A percentile compares a stretch with the other conserved stretches of the same genome.
Evolutionary conservation across 2,888 invertebrate species (phyloP).

Genomic region (Anoncus sp.): DNA sequence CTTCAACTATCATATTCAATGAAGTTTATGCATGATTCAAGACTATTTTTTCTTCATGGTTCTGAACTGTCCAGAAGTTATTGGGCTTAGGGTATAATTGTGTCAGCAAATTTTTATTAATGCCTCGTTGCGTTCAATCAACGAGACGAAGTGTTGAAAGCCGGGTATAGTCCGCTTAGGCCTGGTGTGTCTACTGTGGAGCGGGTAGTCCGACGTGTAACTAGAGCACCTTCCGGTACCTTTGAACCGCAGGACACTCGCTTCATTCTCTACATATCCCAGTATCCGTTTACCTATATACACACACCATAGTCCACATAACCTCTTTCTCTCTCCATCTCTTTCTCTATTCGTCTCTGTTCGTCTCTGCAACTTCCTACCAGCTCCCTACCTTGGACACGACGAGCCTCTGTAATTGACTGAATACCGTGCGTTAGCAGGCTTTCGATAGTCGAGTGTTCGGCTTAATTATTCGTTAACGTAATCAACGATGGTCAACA

Average conservation of each 20-base stretch:
- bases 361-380: slow-evolving; percentile 2
- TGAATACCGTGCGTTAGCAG: slow-evolving; percentile 59
- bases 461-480: slow-evolving; percentile 64
- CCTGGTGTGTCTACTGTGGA: slow-evolving; percentile 6
- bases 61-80: background rate
- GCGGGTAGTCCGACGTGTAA: slow-evolving; percentile 39
- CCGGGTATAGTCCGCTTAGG: slow-evolving; percentile 30
- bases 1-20: slow-evolving; percentile 10
- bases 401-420: slow-evolving; percentile 36
- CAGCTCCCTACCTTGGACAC: background rate
- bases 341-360: slow-evolving; percentile 5
- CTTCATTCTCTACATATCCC: slow-evolving; percentile 35
- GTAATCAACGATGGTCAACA: slow-evolving; percentile 57
- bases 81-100: slow-evolving; percentile 7
- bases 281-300: slow-evolving; percentile 4
- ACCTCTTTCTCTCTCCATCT: slow-evolving; percentile 13
- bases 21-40: background rate
- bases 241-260: slow-evolving; percentile 43
- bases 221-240: slow-evolving; percentile 53
- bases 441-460: slow-evolving; percentile 62
- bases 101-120: slow-evolving; percentile 6
- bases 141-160: slow-evolving; percentile 39
- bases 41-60: background rate
- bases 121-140: slow-evolving; percentile 60
- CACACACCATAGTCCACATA: background rate